Base-by-base conservation (phyloP, 2,113 vertebrate genomes). In the Brienomyrus brachyistius region DNA sequence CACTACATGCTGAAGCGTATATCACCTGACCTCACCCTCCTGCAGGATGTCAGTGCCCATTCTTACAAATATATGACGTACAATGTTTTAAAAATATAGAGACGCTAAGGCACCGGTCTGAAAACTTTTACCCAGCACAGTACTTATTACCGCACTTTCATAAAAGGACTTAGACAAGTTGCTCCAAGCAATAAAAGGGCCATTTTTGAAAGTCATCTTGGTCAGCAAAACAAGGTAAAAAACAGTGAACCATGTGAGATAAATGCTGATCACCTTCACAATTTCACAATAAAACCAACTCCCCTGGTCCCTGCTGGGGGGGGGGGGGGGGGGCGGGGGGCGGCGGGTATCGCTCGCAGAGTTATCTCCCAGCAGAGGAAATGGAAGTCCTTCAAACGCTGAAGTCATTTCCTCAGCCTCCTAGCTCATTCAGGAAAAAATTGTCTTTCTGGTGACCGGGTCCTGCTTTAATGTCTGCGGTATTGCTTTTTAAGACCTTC, bases 331-430 rank as follows among this genome's bases (percentile, higher is more conserved):
- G 94, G 88, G 88, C 31, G 43, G 92, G 91, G 94, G 95, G 93
- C 90, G 92, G 92, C 93, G 95, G 91, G 0, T 95, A 94, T 94
- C 96, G 94, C 94, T 94, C 93, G 93, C 91, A 91, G 91, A 94
- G 96, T 95, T 96, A 97, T 95, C 94, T 92, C 95, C 94, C 95
- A 92, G 94, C 91, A 95, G 93, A 96, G 96, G 96, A 97, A 97
- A 95, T 94, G 93, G 95, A 96, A 95, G 95, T 95, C 95, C 94
- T 97, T 96, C 93, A 96, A 97, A 96, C 94, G 94, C 50, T 90
- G 74, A 95, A 97, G 96, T 97, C 96, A 97, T 97, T 98, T 98
- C 97, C 97, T 96, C 94, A 96, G 93, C 94, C 96, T 96, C 93
- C 91, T 92, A 47, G 95, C 93, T 95, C 92, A 95, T 95, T 95